Evolutionary conservation across 2,888 invertebrate genomes (phyloP), one percentile per base, ranked within the genome.

Genomic region (Nesidiocoris tenuis): DNA sequence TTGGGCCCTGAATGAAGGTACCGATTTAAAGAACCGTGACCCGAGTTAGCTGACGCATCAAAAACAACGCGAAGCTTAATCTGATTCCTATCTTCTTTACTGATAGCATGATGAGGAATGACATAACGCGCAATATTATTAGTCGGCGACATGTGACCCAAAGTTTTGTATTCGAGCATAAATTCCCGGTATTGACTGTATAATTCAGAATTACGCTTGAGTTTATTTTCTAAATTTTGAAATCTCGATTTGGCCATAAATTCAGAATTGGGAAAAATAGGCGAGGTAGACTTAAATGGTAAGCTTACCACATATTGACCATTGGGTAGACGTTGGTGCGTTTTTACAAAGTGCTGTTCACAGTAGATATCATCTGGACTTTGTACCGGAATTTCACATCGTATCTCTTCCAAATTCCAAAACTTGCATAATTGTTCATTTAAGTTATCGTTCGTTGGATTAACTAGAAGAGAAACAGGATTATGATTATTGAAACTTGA

Each of bases 51-150:
- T 1, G 57, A 57, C 1, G 55, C 76, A 25, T 76, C 76, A 16
- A 76, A 76, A 1, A 76, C 76, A 12, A 76, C 63, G 9, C 64
- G 68, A 24, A 76, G 76, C 18, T 76, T 76, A 0, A 24, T 39
- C 18, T 39, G n/a, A 19, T 19, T 54, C 12, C 68, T 2, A 21
- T 68, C 56, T 19, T 59, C 57, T 22, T 68, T 68, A 3, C n/a
- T 16, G 3, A 68, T 57, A 16, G 23, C 17, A 23, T 56, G 59
- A 21, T 70, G 70, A 17, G 70, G 70, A 2, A 70, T 70, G 1
- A 70, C 23, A 23, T 1, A 70, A n/a, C 59, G 19, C 1, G 59
- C 19, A 24, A 3, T 1, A 1, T 19, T 5, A 1, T 1, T 7
- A 9, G 70, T 64, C 18, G 2, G 23, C 18, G 17, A 21, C 67